Evolutionary conservation across 2,113 vertebrate genomes (phyloP), one percentile per base, ranked within the genome.

Genomic region (Archocentrus centrarchus): DNA sequence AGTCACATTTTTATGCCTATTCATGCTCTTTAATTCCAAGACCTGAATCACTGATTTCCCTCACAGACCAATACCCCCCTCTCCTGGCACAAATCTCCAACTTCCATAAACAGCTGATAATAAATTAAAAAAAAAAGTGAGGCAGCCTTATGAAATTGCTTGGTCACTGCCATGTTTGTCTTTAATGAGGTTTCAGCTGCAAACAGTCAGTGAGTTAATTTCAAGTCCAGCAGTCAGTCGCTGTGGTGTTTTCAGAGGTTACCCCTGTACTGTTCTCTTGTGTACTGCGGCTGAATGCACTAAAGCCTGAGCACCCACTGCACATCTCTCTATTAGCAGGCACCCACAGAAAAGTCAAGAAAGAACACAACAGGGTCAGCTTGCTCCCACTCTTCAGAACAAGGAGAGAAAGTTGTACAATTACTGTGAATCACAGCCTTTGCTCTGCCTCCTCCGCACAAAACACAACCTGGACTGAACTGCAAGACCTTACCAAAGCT

Each of bases 31-130:
- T 7, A 32, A 58, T 13, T 80, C 62, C 6, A 35, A 44, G 41
- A 58, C 10, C 1, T 37, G 4, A 58, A 50, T 3, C 4, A n/a
- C 15, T 3, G 1, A 41, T 59, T 61, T 15, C 66, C 44, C 53
- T 24, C 13, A 6, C 58, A 80, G 84, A 82, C 59, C 76, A 75
- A 90, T 84, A 91, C 6, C 88, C 2, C 93, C 92, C 88, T 86
- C 91, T 93, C 53, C 91, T 93, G 92, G 88, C 79, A 37, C 81
- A 61, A 81, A 50, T 4, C 59, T n/a, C 8, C 70, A n/a, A 15
- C 62, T 32, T 59, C 57, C 35, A 50, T 15, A 2, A 18, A 10
- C 70, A 20, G 60, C 24, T 70, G 66, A n/a, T 22, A 39, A 39
- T 75, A 47, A 20, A 59, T 5, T 27, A 37, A 50, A 15, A 59